Base-by-base conservation (phyloP, 2,888 invertebrate species). In the Hipparchia sbordonii region DNA sequence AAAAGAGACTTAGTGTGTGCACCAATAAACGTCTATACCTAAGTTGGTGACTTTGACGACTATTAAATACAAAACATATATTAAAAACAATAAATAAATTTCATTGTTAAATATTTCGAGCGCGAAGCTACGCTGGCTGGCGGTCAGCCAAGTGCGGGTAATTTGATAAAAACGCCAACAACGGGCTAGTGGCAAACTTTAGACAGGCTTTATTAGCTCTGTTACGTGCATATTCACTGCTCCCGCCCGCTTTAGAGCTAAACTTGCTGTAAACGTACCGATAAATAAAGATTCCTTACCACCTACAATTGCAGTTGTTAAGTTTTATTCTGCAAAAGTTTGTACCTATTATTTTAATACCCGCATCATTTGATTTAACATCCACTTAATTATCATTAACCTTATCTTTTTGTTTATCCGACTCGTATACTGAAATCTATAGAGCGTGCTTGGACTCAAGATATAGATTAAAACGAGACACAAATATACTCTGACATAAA, bases 161-260 rank as follows among this genome's bases (percentile, higher is more conserved):
- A 91, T 91, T 91, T 88, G 88, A 90, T 91, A 91, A 91, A 91
- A 91, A 89, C 84, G 82, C 77, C 80, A 80, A 78, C 81, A 78
- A 75, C 74, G 79, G 76, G 77, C 79, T 80, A 81, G 78, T 80
- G 82, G 74, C 76, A 77, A 79, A 78, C 73, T 77, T 75, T 73
- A 75, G 70, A 72, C 76, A 66, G 68, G 76, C 74, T 74, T 76
- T 76, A 76, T 76, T 76, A 74, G 72, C 67, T 67, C 73, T 57
- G 67, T 74, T 72, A 72, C 72, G 74, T 74, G 65, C 72, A 70
- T 76, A 76, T 66, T 71, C 74, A 70, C 67, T 67, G 62, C 60
- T 70, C 66, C 60, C 73, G 68, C 66, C 54, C 69, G 62, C 57
- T 75, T 70, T 73, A 70, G 63, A 72, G 75, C 70, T 70, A 63